Evolutionary conservation across 1,140 invertebrate species (phyloP).

Genomic region (Lordiphosa stackelbergi): DNA sequence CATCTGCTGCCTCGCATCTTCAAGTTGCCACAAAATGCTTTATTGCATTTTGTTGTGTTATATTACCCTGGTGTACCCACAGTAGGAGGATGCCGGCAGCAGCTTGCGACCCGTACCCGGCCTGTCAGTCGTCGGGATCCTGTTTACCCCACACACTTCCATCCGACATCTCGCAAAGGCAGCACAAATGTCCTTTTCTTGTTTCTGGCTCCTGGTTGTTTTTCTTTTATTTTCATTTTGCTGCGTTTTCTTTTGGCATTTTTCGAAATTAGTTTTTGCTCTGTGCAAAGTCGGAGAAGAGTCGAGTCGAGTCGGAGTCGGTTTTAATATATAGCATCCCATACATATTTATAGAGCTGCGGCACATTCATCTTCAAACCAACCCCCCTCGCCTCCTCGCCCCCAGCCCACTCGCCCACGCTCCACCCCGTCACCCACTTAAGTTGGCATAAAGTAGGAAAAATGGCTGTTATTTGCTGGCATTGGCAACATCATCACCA

Average conservation of each 20-base stretch:
- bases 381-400: constrained; percentile 21
- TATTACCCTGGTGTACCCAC: constrained; percentile 67
- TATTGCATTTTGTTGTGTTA: constrained; percentile 76
- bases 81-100: constrained; percentile 22
- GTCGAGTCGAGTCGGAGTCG: constrained; percentile 53
- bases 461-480: constrained; percentile 58
- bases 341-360: constrained; percentile 76
- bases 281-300: constrained; percentile 49
- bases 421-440: constrained; percentile 59
- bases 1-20: constrained; percentile 73
- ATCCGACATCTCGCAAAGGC: constrained; percentile 44
- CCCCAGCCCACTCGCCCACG: constrained; percentile 1
- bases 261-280: constrained; percentile 77
- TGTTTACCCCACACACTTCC: not conserved
- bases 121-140: constrained; percentile 38
- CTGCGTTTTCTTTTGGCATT: constrained; percentile 76
- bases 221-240: constrained; percentile 70
- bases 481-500: constrained; percentile 58
- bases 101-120: constrained; percentile 44
- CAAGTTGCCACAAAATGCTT: constrained; percentile 75
- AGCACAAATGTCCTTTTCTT: constrained; percentile 73
- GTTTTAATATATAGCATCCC: constrained; percentile 76
- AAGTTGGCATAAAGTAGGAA: constrained; percentile 70
- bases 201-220: constrained; percentile 28
- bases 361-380: constrained; percentile 72